Base-by-base conservation (phyloP, 2,113 vertebrate genomes). In the Cettia cetti region DNA sequence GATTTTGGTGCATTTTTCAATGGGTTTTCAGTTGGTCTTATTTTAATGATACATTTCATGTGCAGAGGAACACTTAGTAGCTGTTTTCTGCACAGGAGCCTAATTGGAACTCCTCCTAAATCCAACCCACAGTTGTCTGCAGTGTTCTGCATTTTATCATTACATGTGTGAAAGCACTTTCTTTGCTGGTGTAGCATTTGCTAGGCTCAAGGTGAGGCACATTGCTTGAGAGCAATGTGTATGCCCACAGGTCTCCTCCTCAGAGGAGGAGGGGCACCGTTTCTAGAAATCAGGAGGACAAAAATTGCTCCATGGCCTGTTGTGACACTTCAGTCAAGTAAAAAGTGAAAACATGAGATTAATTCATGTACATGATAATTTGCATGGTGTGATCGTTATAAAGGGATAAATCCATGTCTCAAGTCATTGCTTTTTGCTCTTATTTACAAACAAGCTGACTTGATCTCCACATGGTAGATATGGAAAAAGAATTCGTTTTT, bases 381-480 rank as follows among this genome's bases (percentile, higher is more conserved):
- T 81, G 26, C 39, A 31, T 0, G 0, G 24, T 28, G 21, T 52
- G 23, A 10, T 59, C 6, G 1, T 59, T 82, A 26, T 3, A 39
- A 57, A 76, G 28, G 35, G 31, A 31, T 71, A 53, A 89, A 64
- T 39, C 49, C 19, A 8, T 2, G 10, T 81, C 49, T 74, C 30
- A 8, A 30, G 63, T 74, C 28, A 6, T n/a, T 71, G 33, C 31
- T 61, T 20, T 74, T 84, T 69, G 53, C 17, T 90, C 19, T 44
- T 45, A 6, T 7, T 90, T 92, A 45, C 49, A 35, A 79, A 21
- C 9, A 89, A 53, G 27, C 18, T 82, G 39, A 18, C 7, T 0
- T 24, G 14, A 70, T 59, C 30, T 69, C 44, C 16, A 8, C 13
- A 0, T 5, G 35, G 47, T 14, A 31, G 21, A 27, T 59, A 30